Percentiles rank a stretch among this genome's conserved stretches.
Evolutionary conservation across 2,113 vertebrate genomes (phyloP).

Genomic region (Ondatra zibethicus): DNA sequence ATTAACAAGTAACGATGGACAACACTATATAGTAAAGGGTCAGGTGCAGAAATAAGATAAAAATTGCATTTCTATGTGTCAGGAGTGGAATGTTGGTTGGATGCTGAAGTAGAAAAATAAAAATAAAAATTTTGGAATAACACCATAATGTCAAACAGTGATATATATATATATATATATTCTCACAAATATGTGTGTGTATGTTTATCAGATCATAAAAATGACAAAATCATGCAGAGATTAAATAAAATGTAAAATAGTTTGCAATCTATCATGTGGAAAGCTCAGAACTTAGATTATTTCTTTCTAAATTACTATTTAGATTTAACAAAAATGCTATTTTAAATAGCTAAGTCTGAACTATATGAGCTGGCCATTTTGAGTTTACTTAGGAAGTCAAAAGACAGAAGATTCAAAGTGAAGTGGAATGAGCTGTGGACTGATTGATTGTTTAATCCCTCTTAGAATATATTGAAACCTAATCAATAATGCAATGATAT

Average conservation of each 20-base stretch:
- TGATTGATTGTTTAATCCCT: neutral
- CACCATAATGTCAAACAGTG: neutral
- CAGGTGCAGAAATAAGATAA: neutral
- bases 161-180: neutral
- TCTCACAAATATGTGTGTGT: neutral
- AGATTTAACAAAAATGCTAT: neutral
- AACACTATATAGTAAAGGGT: neutral
- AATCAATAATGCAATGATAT: neutral
- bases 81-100: neutral
- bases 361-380: neutral
- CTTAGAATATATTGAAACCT: neutral
- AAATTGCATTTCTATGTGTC: neutral
- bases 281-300: neutral
- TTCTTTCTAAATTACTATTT: neutral
- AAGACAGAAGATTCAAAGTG: neutral
- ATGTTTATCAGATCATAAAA: neutral
- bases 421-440: neutral
- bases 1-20: neutral
- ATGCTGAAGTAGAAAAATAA: neutral
- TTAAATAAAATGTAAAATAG: neutral
- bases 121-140: neutral
- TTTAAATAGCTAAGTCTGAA: neutral
- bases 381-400: constrained; percentile 4
- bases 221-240: neutral
- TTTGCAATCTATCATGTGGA: neutral